Evolutionary conservation across 1,140 invertebrate species (phyloP).

Genomic region (Caligus rogercresseyi): DNA sequence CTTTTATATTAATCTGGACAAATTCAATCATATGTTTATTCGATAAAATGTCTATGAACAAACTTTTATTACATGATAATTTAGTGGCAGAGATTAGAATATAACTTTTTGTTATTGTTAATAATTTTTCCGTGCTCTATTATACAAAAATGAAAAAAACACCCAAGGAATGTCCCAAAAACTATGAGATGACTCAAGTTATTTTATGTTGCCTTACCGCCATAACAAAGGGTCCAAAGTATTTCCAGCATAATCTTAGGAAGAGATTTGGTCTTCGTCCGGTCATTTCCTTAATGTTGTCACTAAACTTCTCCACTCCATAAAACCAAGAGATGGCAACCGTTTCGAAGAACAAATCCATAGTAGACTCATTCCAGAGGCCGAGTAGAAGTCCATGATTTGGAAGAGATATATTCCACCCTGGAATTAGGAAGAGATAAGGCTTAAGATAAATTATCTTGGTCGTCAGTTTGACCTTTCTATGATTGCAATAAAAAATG

Average conservation of each 20-base stretch:
- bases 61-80: no score
- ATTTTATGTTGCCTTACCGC: constrained; percentile 28
- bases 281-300: constrained; percentile 35
- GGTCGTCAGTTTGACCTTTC: constrained; percentile 2
- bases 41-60: no score
- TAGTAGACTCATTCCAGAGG: constrained; percentile 37
- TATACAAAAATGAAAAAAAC: no score
- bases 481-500: background rate
- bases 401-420: constrained; percentile 42
- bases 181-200: no score
- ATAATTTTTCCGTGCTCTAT: no score
- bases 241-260: constrained; percentile 34
- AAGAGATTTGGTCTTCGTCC: constrained; percentile 31
- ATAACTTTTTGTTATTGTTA: no score
- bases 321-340: constrained; percentile 36
- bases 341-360: constrained; percentile 34
- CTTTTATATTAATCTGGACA: no score
- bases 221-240: constrained; percentile 33
- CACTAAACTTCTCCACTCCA: constrained; percentile 30
- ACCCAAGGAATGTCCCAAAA: no score
- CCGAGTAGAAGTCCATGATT: constrained; percentile 40
- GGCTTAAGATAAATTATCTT: background rate
- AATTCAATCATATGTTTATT: no score
- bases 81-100: no score
- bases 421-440: constrained; percentile 27